Base-by-base conservation (phyloP, 30 jellyfish, hydroid and myxozoan genomes). In the Chrysaora quinquecirrha region DNA sequence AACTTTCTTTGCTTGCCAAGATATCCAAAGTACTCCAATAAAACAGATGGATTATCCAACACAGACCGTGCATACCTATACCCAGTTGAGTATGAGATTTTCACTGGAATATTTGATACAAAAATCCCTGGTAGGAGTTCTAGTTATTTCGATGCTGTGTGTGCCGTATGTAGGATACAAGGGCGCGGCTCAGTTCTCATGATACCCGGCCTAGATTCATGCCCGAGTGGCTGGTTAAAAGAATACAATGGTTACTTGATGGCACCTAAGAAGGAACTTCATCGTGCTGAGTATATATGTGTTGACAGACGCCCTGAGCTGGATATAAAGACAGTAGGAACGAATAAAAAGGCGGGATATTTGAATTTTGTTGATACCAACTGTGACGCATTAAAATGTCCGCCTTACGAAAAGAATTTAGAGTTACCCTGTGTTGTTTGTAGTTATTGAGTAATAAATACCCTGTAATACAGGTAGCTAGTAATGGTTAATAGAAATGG, bases 391-490 rank as follows among this genome's bases (percentile, higher is more conserved):
- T 62, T 85, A 80, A 76, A 82, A n/a, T 92, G 98, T 54, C 65
- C 62, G 21, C 65, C 69, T n/a, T 95, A 83, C 34, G 56, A 72
- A 56, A 86, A 88, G 67, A 66, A 83, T 28, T 33, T 71, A 21
- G 99, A 95, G 62, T 58, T 95, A 38, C 22, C 96, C 14, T 95
- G 99, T 46, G 99, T 85, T 7, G 97, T 95, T n/a, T 95, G 99
- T 88, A 88, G 95, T 30, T 47, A 68, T 16, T 92, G 66, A 83
- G 20, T 27, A 29, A 34, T n/a, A n/a, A n/a, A n/a, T n/a, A n/a
- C n/a, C n/a, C n/a, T n/a, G n/a, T n/a, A n/a, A n/a, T n/a, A n/a
- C n/a, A n/a, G n/a, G n/a, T n/a, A n/a, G n/a, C n/a, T n/a, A n/a
- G n/a, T n/a, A n/a, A n/a, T n/a, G n/a, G n/a, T n/a, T n/a, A n/a